A percentile compares a stretch with the other conserved stretches of the same genome.
phyloP scores from a whole-genome alignment of 2,888 invertebrate genomes.

The Shargacucullia verbasci region DNA sequence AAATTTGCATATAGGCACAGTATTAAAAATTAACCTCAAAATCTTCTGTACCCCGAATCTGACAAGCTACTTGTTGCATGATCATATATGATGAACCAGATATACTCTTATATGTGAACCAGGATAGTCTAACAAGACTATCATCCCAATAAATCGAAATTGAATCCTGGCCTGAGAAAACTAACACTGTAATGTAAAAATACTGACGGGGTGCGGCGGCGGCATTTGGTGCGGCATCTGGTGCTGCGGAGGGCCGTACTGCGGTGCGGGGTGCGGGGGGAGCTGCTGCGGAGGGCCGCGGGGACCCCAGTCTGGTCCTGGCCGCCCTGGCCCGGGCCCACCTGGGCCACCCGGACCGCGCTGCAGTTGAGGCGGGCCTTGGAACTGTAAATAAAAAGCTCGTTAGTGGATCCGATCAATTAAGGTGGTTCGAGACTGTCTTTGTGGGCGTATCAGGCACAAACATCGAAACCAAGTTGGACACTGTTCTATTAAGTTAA shows the following conservation, averaged over 20 bases:
- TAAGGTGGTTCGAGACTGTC: no score
- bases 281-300: conserved; percentile 79
- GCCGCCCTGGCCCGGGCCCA: conserved; percentile 71
- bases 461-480: no score
- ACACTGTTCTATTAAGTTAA: no score
- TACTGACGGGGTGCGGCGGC: conserved; percentile 78
- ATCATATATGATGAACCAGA: no score
- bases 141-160: no score
- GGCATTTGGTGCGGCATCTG: conserved; percentile 85
- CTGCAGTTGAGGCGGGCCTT: conserved; percentile 81
- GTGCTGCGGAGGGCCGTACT: conserved; percentile 84
- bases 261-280: conserved; percentile 80
- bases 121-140: no score
- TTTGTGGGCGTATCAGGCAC: no score
- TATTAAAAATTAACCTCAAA: no score
- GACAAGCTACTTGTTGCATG: no score
- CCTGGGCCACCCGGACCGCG: conserved; percentile 67
- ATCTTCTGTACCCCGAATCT: no score
- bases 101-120: no score
- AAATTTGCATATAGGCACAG: no score
- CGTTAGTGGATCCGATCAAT: background rate
- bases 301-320: conserved; percentile 81
- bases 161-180: background rate
- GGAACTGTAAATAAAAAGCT: conserved; percentile 69
- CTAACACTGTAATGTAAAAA: background rate